These are phyloP conservation scores for Rhaphigaster nebulosa DNA, from an alignment of 2,888 invertebrate species.

Conservation along the genomic window DNA sequence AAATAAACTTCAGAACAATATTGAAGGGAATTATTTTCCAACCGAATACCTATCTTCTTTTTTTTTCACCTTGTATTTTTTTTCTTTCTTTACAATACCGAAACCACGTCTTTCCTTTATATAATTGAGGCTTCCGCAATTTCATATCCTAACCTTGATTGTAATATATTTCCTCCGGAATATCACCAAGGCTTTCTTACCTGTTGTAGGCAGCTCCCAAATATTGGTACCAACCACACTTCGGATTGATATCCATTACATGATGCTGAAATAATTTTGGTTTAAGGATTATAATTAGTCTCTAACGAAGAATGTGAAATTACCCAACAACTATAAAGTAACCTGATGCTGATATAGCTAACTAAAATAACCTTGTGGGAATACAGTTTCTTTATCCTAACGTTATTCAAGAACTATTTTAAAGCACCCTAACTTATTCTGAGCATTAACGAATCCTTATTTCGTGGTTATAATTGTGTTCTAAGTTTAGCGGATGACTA, in stretches of 20 bases:
- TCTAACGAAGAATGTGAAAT: too few species aligned
- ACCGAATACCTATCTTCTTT: too few species aligned
- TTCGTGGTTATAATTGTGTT: background rate
- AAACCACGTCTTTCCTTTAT: background rate
- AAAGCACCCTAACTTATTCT: background rate
- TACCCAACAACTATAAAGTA: too few species aligned
- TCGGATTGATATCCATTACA: background rate
- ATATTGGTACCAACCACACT: background rate
- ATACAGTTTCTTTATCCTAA: background rate
- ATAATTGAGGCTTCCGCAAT: background rate
- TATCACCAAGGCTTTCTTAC: conserved; percentile 15
- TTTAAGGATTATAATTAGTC: background rate
- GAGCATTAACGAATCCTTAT: background rate
- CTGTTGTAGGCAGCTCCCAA: background rate
- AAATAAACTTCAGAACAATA: background rate
- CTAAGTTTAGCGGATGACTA: background rate
- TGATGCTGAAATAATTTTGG: background rate
- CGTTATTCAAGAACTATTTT: background rate
- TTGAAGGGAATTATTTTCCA: background rate
- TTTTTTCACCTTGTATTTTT: background rate
- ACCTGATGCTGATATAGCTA: too few species aligned
- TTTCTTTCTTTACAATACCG: background rate
- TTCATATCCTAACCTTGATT: background rate
- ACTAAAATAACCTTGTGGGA: background rate
- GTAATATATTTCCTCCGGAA: background rate